phyloP scores from a whole-genome alignment of 2,797 vertebrate genomes.

The Smutsia gigantea region DNA sequence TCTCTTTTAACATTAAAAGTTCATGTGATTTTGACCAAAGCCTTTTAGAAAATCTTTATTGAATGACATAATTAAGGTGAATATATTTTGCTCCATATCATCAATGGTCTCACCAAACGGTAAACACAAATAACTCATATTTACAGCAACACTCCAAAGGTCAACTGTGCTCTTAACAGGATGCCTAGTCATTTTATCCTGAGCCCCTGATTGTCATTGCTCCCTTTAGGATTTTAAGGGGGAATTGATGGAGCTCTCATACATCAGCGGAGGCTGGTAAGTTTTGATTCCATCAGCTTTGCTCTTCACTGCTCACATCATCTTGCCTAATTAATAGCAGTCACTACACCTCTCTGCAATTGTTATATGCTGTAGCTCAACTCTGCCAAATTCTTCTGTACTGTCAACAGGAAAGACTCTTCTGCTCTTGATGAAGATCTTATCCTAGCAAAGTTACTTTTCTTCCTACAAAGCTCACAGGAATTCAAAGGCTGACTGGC shows the following conservation, averaged over 20 bases:
- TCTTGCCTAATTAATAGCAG: not conserved
- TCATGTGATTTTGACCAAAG: not conserved
- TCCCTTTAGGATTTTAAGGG: not conserved
- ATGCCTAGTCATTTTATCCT: not conserved
- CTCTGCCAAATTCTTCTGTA: not conserved
- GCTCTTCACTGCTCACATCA: not conserved
- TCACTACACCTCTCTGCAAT: not conserved
- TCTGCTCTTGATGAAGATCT: not conserved
- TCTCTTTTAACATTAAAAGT: not conserved
- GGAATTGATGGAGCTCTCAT: not conserved
- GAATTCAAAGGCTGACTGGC: not conserved
- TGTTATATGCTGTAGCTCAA: rapidly evolving
- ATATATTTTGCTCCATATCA: not conserved
- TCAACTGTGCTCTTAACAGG: not conserved
- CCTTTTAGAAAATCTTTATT: slow-evolving; percentile 2
- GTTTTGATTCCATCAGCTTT: not conserved
- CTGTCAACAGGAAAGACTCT: not conserved
- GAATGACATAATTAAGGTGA: not conserved
- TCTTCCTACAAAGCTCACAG: not conserved
- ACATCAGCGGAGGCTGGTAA: not conserved
- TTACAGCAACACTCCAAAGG: not conserved
- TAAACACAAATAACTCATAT: not conserved
- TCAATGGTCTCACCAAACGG: not conserved
- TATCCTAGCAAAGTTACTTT: not conserved
- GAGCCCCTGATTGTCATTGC: not conserved